Conservation (phyloP, 2,113 vertebrate genomes). For the Equus przewalskii region DNA sequence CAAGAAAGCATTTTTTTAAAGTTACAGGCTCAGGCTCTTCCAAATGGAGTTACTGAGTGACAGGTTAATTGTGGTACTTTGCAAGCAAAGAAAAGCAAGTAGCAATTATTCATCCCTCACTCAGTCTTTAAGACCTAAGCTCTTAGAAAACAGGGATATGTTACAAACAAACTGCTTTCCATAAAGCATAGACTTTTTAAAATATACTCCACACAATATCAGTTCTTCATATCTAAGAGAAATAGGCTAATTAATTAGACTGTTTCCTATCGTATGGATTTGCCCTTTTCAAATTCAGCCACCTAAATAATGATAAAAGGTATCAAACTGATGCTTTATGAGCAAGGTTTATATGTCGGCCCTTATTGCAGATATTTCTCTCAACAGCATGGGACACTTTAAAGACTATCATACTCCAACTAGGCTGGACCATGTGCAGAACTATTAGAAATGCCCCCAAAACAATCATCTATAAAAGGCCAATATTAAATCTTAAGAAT, state of each 20-base stretch:
- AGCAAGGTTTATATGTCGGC: constrained; percentile 17
- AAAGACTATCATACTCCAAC: constrained; percentile 15
- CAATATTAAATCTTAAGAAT: constrained; percentile 27
- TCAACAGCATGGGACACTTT: constrained; percentile 15
- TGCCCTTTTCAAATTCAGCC: constrained; percentile 51
- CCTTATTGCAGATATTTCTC: not conserved
- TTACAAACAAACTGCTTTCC: constrained; percentile 51
- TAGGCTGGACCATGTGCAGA: constrained; percentile 22
- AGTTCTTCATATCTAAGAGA: constrained; percentile 35
- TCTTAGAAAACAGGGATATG: constrained; percentile 40
- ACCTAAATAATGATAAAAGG: constrained; percentile 45
- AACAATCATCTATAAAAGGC: not conserved
- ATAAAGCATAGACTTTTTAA: not conserved
- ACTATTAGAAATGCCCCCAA: not conserved
- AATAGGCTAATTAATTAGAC: not conserved
- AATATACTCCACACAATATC: not conserved
- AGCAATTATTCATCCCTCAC: constrained; percentile 68
- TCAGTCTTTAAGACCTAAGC: constrained; percentile 42
- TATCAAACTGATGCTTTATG: constrained; percentile 33
- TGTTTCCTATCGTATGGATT: not conserved
- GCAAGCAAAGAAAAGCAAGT: constrained; percentile 69
- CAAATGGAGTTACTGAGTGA: constrained; percentile 57
- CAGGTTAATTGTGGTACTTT: constrained; percentile 66
- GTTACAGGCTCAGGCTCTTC: constrained; percentile 51
- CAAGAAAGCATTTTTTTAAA: constrained; percentile 50